Conservation (phyloP, 2,113 vertebrate genomes). For the Megalops atlanticus region DNA sequence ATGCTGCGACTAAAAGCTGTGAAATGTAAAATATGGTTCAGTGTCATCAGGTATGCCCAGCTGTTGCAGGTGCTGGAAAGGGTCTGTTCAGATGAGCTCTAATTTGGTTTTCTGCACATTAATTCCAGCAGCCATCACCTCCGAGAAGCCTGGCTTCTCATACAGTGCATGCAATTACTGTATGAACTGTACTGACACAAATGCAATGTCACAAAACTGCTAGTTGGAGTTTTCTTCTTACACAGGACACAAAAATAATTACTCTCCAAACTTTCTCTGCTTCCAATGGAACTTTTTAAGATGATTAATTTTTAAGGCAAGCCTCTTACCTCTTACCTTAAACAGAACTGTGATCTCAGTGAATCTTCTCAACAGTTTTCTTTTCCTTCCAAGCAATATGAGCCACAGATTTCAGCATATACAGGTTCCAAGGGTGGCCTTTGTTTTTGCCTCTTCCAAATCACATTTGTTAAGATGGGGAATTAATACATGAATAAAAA, state of each 20-base stretch:
- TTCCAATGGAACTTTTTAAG: neutral
- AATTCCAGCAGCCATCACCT: neutral
- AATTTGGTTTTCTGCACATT: neutral
- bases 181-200: neutral
- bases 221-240: neutral
- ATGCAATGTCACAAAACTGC: neutral
- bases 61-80: neutral
- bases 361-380: neutral
- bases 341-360: neutral
- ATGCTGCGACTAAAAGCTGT: neutral
- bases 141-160: neutral
- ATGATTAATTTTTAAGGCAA: neutral
- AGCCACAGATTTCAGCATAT: neutral
- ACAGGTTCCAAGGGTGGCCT: too few relatives aligned
- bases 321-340: neutral
- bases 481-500: neutral
- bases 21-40: conserved; percentile 11
- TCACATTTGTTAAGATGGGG: neutral
- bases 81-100: neutral
- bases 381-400: neutral
- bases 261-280: neutral
- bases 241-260: neutral
- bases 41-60: conserved; percentile 7
- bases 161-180: neutral
- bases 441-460: too few relatives aligned